Conservation (phyloP, 35 echinoderm and acorn worm species). For the Ptychodera flava region DNA sequence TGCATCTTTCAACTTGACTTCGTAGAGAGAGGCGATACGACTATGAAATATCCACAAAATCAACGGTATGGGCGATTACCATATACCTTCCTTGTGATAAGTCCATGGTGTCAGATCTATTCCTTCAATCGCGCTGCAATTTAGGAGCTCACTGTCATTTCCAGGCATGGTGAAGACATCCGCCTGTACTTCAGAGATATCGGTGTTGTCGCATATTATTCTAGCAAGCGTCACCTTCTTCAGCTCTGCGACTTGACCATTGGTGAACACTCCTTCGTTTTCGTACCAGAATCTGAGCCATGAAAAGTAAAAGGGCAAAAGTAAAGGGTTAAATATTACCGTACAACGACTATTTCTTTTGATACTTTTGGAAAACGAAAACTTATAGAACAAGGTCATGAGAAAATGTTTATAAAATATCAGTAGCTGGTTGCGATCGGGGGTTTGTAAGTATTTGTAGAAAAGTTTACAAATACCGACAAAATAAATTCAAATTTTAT, state of each 20-base stretch:
- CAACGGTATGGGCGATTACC: not conserved
- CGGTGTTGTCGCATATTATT: constrained; percentile 57
- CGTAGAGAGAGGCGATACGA: no score
- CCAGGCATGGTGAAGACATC: not conserved
- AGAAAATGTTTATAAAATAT: not conserved
- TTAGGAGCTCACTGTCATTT: not conserved
- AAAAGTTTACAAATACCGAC: not conserved
- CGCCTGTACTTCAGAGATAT: constrained; percentile 8
- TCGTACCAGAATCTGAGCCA: constrained; percentile 85
- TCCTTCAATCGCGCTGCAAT: not conserved
- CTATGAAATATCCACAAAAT: not conserved
- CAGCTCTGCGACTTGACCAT: constrained; percentile 67
- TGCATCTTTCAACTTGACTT: no score
- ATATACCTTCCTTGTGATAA: not conserved
- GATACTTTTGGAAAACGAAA: not conserved
- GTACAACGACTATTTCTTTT: not conserved
- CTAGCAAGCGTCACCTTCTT: constrained; percentile 56
- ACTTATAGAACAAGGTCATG: not conserved
- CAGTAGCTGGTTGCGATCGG: not conserved
- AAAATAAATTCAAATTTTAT: no score
- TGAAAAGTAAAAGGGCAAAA: no score
- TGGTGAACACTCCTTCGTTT: constrained; percentile 30
- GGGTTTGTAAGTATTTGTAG: not conserved
- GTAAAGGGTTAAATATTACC: not conserved
- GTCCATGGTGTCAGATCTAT: not conserved